Base-by-base conservation (phyloP, 1,140 invertebrate species). In the Zaprionus vittiger region DNA sequence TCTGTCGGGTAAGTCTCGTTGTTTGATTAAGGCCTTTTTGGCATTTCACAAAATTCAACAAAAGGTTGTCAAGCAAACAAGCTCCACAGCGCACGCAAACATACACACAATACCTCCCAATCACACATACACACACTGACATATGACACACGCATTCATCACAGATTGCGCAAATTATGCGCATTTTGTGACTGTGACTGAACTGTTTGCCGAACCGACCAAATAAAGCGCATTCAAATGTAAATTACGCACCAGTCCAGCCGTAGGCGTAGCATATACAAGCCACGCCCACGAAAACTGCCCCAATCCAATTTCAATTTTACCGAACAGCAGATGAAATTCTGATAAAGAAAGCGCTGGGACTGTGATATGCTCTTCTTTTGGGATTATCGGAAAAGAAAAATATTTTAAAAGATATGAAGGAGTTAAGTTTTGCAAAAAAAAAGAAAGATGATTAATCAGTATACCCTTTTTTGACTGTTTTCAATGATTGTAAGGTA, bases 1-100 rank as follows among this genome's bases (percentile, higher is more conserved):
- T 96, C 89, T 94, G 95, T 93, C 95, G 95, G 94, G 95, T 96
- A 93, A 95, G 94, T 81, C 41, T 52, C 65, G 20, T 47, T 87
- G 56, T 83, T 77, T 90, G 57, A 60, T 28, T 56, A 74, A 77
- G 34, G n/a, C 57, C 69, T 74, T 87, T 69, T 63, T 24, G 38
- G 38, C 54, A 84, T 69, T 83, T 73, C 57, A 69, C 64, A 68
- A 63, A 73, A 71, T 54, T 65, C n/a, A 65, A 61, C 75, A 67
- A 26, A 61, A 52, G 47, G 52, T 59, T 67, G 54, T 6, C 56
- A 55, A 15, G n/a, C 61, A 64, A 38, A 47, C 61, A 62, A 11
- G 15, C 47, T 24, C 17, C 38, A 6, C 15, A n/a, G 38, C 41
- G 52, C 44, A 14, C 41, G 9, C 6, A 61, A 15, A 5, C 54